A percentile compares a stretch with the other conserved stretches of the same genome.
Conservation (phyloP, 2,888 invertebrate species). For the Hirudinaria manillensis region DNA sequence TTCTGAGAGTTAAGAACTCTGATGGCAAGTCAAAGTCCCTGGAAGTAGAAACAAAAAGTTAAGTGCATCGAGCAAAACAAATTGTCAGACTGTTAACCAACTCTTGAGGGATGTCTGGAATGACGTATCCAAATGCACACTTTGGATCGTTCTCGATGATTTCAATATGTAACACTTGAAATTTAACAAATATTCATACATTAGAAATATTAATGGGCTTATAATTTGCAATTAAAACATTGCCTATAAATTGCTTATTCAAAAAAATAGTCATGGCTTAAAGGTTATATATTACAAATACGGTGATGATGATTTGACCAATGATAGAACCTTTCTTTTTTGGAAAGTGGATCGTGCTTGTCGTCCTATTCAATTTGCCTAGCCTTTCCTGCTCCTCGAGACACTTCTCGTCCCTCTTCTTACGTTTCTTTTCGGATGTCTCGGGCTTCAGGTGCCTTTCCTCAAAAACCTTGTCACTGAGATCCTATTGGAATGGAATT, state of each 20-base stretch:
- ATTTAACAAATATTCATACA: not conserved
- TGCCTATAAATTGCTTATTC: too few species aligned
- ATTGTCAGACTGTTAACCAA: not conserved
- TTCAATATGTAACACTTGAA: slow-evolving; percentile 21
- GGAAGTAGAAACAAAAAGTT: not conserved
- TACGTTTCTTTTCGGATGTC: slow-evolving; percentile 21
- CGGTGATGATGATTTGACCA: too few species aligned
- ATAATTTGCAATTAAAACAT: too few species aligned
- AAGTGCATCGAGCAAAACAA: not conserved
- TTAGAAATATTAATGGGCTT: too few species aligned
- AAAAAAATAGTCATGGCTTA: too few species aligned
- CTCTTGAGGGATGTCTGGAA: slow-evolving; percentile 19
- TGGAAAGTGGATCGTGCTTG: not conserved
- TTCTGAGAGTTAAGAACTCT: slow-evolving; percentile 11
- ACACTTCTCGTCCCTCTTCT: slow-evolving; percentile 26
- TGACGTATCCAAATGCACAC: slow-evolving; percentile 22
- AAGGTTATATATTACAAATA: too few species aligned
- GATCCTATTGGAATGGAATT: slow-evolving; percentile 10
- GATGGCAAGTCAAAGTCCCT: slow-evolving; percentile 23
- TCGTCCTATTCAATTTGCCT: not conserved
- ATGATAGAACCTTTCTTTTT: slow-evolving; percentile 4
- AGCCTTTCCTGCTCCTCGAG: slow-evolving; percentile 24
- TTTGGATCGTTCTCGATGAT: slow-evolving; percentile 19
- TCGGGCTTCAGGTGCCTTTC: slow-evolving; percentile 15
- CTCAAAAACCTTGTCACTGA: slow-evolving; percentile 26